Conservation (phyloP, 2,888 invertebrate species). For the Tridacna gigas region DNA sequence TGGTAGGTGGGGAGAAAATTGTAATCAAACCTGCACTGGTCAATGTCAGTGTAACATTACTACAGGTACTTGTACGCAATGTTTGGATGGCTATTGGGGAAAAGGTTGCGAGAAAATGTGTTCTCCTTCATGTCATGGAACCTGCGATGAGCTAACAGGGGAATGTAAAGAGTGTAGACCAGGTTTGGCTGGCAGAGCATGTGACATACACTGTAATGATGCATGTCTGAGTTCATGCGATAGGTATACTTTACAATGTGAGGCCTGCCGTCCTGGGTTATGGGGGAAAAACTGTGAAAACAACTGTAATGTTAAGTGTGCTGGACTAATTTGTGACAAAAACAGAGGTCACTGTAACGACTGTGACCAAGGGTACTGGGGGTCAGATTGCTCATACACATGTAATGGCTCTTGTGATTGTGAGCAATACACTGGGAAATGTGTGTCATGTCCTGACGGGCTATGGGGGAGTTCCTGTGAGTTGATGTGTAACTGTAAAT, state of each 20-base stretch:
- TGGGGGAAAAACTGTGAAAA: constrained; percentile 39
- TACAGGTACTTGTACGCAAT: constrained; percentile 35
- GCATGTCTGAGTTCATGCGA: constrained; percentile 22
- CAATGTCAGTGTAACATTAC: constrained; percentile 26
- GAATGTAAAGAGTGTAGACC: constrained; percentile 1
- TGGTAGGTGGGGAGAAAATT: constrained; percentile 37
- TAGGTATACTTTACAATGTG: constrained; percentile 28
- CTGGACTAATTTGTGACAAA: constrained; percentile 2
- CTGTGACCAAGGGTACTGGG: constrained; percentile 4
- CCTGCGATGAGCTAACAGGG: constrained; percentile 6
- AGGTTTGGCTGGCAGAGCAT: constrained; percentile 6
- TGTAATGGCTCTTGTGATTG: constrained; percentile 10
- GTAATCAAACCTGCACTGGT: constrained; percentile 26
- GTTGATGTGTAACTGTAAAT: constrained; percentile 17
- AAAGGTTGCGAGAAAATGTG: constrained; percentile 9
- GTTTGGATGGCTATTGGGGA: constrained; percentile 41
- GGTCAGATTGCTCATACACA: background rate
- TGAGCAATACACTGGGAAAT: constrained; percentile 9
- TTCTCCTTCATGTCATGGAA: background rate
- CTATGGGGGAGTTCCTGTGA: constrained; percentile 17
- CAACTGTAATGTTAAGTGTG: constrained; percentile 18
- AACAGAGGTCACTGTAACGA: background rate
- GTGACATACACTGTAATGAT: background rate
- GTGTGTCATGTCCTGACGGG: background rate
- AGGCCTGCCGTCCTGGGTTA: constrained; percentile 9